Conservation (phyloP, 2,113 vertebrate genomes). For the Egretta garzetta region DNA sequence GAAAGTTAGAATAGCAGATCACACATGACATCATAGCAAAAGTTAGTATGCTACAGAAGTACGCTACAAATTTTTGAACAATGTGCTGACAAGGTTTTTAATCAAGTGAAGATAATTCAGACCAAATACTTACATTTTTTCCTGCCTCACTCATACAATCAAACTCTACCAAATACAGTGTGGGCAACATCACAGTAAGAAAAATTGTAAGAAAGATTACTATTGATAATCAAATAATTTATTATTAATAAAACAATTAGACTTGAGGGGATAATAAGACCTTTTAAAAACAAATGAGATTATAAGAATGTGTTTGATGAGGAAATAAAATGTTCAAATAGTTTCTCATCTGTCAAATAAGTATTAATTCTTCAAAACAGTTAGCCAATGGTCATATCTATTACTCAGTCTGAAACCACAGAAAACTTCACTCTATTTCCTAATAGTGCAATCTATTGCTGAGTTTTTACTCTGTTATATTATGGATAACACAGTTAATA, state of each 20-base stretch:
- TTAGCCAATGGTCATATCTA: not conserved
- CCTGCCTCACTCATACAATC: not conserved
- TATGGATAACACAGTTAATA: not conserved
- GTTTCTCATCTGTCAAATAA: not conserved
- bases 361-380: not conserved
- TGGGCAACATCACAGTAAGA: not conserved
- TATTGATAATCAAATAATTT: not conserved
- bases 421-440: not conserved
- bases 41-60: rapidly evolving
- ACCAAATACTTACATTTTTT: not conserved
- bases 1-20: not conserved
- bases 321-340: not conserved
- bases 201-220: not conserved
- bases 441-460: not conserved
- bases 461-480: not conserved
- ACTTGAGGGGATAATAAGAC: not conserved
- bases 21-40: not conserved
- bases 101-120: not conserved
- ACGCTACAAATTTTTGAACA: not conserved
- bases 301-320: not conserved
- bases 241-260: not conserved
- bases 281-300: not conserved
- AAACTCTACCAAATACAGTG: not conserved
- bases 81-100: not conserved
- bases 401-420: not conserved